phyloP scores from a whole-genome alignment of 2,888 invertebrate species.

The Nemurella pictetii region DNA sequence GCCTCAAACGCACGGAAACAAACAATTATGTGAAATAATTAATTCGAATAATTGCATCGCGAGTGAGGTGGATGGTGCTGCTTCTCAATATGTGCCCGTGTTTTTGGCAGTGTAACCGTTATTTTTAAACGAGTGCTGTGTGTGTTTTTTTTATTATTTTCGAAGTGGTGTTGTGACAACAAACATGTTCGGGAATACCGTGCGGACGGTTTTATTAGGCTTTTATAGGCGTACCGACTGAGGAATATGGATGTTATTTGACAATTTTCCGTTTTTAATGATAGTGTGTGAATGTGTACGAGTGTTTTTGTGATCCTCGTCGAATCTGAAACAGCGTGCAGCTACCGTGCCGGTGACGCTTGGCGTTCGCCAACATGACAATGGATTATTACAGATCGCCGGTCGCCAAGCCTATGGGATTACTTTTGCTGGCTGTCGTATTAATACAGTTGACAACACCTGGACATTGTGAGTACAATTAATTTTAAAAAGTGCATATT shows the following conservation, averaged over 20 bases:
- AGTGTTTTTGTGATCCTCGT: background rate
- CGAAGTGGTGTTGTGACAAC: constrained; percentile 2
- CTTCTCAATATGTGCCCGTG: background rate
- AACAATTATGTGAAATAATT: background rate
- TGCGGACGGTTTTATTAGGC: background rate
- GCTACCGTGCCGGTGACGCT: background rate
- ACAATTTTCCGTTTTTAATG: background rate
- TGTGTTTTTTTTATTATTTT: background rate
- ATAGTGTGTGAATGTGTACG: background rate
- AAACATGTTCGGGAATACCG: background rate
- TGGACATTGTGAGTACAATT: constrained; percentile 14
- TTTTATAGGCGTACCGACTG: background rate
- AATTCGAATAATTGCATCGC: background rate
- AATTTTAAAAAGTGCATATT: background rate
- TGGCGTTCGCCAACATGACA: background rate
- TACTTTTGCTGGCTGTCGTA: constrained; percentile 6
- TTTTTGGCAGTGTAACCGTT: background rate
- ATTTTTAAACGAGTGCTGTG: background rate
- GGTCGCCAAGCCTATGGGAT: constrained; percentile 10
- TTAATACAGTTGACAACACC: constrained; percentile 8
- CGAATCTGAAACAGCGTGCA: background rate
- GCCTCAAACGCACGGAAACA: background rate
- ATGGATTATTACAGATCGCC: constrained; percentile 20
- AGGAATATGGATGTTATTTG: background rate
- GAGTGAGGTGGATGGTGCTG: background rate